phyloP scores from a whole-genome alignment of 37 sponge, comb jelly and placozoan genomes.

The Aphrocallistes beatrix region DNA sequence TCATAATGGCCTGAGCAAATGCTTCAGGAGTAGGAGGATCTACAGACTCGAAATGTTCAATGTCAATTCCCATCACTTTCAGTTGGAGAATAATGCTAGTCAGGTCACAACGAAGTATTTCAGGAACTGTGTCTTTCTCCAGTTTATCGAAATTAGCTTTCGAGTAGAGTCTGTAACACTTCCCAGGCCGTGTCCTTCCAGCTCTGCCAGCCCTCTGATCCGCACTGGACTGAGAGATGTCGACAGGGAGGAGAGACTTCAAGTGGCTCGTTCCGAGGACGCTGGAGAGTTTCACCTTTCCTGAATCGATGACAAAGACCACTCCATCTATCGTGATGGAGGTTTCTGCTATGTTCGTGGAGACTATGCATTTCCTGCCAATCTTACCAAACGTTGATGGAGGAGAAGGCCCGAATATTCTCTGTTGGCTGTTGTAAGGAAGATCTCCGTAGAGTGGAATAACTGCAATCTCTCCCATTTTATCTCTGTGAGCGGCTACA shows the following conservation, averaged over 20 bases:
- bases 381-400: background rate
- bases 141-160: background rate
- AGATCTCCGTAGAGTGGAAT: background rate
- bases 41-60: background rate
- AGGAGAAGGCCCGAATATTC: background rate
- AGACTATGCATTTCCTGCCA: background rate
- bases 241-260: constrained; percentile 1
- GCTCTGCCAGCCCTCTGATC: background rate
- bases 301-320: background rate
- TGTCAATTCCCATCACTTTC: background rate
- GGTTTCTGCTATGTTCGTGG: background rate
- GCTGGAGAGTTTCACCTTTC: background rate
- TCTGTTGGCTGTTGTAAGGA: background rate
- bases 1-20: background rate
- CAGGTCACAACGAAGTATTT: background rate
- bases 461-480: background rate
- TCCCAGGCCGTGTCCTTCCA: constrained; percentile 1
- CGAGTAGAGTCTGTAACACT: background rate
- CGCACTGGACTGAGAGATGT: background rate
- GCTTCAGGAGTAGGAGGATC: background rate
- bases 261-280: background rate
- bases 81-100: background rate
- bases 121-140: background rate
- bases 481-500: background rate
- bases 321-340: background rate